Conservation (phyloP, 2,113 vertebrate genomes). For the Oophaga pumilio region DNA sequence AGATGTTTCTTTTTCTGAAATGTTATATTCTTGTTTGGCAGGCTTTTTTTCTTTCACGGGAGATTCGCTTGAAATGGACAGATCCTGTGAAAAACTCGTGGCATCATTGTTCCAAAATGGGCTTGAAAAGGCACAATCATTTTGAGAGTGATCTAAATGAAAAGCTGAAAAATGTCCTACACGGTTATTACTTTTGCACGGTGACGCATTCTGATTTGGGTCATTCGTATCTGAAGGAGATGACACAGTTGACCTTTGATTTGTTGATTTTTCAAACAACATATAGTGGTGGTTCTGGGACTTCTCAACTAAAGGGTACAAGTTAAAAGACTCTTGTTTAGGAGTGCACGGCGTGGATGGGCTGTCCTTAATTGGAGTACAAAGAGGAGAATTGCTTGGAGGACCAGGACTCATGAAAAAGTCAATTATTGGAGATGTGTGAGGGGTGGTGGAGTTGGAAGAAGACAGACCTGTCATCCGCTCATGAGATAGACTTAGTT, state of each 20-base stretch:
- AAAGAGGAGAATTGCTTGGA: constrained; percentile 86
- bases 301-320: constrained; percentile 73
- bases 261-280: constrained; percentile 59
- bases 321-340: constrained; percentile 70
- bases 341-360: constrained; percentile 71
- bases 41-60: constrained; percentile 59
- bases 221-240: constrained; percentile 54
- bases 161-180: constrained; percentile 20
- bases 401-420: constrained; percentile 82
- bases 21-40: constrained; percentile 35
- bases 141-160: constrained; percentile 73
- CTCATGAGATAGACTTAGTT: constrained; percentile 78
- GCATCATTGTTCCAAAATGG: constrained; percentile 84
- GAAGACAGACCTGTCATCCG: constrained; percentile 76
- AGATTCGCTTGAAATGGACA: constrained; percentile 60
- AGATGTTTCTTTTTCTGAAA: constrained; percentile 68
- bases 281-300: constrained; percentile 60
- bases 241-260: constrained; percentile 47
- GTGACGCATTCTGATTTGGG: constrained; percentile 20
- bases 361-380: constrained; percentile 82
- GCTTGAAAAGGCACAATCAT: constrained; percentile 81
- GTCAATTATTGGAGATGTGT: constrained; percentile 82
- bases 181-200: constrained; percentile 53
- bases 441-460: constrained; percentile 72
- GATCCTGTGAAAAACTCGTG: constrained; percentile 69